phyloP scores from a whole-genome alignment of 2,797 vertebrate genomes.

The Artibeus lituratus region DNA sequence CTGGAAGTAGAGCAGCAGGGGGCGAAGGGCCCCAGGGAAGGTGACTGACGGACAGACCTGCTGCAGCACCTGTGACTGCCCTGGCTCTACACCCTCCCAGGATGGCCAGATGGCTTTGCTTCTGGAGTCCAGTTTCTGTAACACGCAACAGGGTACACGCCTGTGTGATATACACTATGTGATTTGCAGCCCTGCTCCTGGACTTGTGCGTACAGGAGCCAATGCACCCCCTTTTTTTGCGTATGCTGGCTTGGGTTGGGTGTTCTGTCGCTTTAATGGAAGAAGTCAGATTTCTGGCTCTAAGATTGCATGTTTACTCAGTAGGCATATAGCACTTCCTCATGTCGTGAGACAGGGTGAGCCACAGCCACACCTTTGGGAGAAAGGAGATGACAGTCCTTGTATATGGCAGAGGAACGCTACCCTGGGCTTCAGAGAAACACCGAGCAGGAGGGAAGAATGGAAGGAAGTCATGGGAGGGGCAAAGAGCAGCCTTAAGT shows the following conservation, averaged over 20 bases:
- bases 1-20: neutral
- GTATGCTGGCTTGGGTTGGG: neutral
- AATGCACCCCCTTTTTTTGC: neutral
- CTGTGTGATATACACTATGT: accelerated
- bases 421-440: neutral
- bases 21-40: neutral
- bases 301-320: neutral
- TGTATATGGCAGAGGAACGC: accelerated
- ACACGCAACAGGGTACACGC: neutral
- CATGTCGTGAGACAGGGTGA: neutral
- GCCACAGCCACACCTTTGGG: neutral
- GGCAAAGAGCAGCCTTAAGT: neutral
- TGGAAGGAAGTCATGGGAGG: neutral
- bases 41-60: neutral
- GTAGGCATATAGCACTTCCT: neutral
- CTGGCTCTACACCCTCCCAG: accelerated
- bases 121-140: neutral
- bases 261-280: neutral
- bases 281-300: neutral
- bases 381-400: neutral
- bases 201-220: neutral
- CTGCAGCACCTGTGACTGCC: accelerated
- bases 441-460: neutral
- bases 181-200: neutral
- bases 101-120: neutral